Evolutionary conservation across 2,888 invertebrate genomes (phyloP).

Genomic region (Eucriotettix oculatus): DNA sequence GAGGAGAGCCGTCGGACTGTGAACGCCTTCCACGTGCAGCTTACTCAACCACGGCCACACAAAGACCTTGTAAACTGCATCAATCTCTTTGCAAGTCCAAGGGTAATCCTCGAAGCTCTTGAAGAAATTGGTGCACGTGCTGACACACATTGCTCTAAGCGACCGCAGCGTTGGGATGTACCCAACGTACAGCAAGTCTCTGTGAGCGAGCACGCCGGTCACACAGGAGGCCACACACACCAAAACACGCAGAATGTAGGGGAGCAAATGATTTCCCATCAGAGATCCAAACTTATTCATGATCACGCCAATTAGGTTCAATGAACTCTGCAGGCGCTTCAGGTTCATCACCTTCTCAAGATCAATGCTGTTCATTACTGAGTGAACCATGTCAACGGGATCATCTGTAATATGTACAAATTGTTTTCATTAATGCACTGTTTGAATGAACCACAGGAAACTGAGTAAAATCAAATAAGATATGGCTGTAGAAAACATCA

Average conservation of each 20-base stretch:
- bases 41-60: conserved; percentile 68
- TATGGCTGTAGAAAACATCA: too few species aligned
- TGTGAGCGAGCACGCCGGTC: conserved; percentile 34
- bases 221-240: conserved; percentile 49
- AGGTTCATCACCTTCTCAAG: conserved; percentile 33
- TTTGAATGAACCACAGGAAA: too few species aligned
- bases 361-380: conserved; percentile 32
- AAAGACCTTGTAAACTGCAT: conserved; percentile 56
- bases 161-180: conserved; percentile 36
- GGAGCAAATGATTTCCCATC: conserved; percentile 46
- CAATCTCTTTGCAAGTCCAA: conserved; percentile 54
- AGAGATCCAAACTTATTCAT: conserved; percentile 69
- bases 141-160: conserved; percentile 42
- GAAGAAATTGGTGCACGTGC: conserved; percentile 54
- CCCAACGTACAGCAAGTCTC: background rate
- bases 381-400: conserved; percentile 32
- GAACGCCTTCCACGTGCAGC: conserved; percentile 62
- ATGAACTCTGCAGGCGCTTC: conserved; percentile 52
- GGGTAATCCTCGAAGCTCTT: conserved; percentile 58
- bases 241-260: conserved; percentile 53
- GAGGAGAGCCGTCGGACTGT: conserved; percentile 65
- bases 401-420: conserved; percentile 23
- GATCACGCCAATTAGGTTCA: conserved; percentile 56
- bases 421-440: too few species aligned
- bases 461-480: too few species aligned